Evolutionary conservation across 2,113 vertebrate genomes (phyloP).

Genomic region (Ranitomeya imitator): DNA sequence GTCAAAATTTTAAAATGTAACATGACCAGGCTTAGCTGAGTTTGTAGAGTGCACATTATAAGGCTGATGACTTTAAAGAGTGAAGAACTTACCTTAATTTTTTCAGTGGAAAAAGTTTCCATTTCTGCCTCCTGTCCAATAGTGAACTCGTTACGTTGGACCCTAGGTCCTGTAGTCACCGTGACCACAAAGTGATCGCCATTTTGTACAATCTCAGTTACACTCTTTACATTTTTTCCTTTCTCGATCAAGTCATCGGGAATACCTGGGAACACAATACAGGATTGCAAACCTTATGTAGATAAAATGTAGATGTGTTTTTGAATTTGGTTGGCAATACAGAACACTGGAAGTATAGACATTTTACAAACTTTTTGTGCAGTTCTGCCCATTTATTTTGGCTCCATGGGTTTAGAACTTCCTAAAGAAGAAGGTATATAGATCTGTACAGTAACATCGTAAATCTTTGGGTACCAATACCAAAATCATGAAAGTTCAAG

Average conservation of each 20-base stretch:
- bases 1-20: too few species aligned
- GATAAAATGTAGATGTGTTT: background rate
- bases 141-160: conserved; percentile 77
- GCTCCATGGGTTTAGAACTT: background rate
- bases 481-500: background rate
- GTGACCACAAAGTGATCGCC: conserved; percentile 83
- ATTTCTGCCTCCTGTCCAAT: conserved; percentile 84
- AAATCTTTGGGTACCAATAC: background rate
- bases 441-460: background rate
- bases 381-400: background rate
- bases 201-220: conserved; percentile 81
- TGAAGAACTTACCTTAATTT: conserved; percentile 76
- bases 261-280: conserved; percentile 72
- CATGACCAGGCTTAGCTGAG: background rate
- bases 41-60: background rate
- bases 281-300: background rate
- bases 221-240: conserved; percentile 81
- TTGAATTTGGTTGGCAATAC: background rate
- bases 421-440: background rate
- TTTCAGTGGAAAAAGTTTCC: conserved; percentile 74
- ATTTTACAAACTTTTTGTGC: too few species aligned
- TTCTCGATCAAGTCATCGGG: conserved; percentile 86
- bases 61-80: background rate
- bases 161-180: conserved; percentile 75
- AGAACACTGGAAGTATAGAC: background rate